These are phyloP conservation scores for Dioctria linearis DNA, from an alignment of 2,888 invertebrate species.

Conservation along the genomic window DNA sequence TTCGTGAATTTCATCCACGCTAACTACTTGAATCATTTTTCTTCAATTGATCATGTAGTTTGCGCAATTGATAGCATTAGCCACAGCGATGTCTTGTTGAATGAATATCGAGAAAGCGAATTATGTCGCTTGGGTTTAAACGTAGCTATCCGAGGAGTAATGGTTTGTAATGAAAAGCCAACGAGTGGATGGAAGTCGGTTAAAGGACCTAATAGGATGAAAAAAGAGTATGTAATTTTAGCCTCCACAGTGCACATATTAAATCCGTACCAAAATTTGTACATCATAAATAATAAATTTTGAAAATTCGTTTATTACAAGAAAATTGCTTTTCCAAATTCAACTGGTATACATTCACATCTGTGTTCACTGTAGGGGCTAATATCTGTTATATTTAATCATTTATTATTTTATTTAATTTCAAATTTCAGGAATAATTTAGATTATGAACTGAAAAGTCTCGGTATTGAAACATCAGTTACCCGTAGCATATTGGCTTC, in stretches of 20 bases:
- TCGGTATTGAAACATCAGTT: slow-evolving; percentile 12
- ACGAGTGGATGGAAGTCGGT: slow-evolving; percentile 84
- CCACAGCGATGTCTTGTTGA: slow-evolving; percentile 78
- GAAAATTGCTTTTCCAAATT: background rate
- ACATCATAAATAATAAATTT: too few species aligned
- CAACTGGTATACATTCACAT: too few species aligned
- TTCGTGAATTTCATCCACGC: slow-evolving; percentile 81
- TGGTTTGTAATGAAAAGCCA: slow-evolving; percentile 80
- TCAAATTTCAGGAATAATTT: slow-evolving; percentile 38
- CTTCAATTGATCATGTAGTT: slow-evolving; percentile 76
- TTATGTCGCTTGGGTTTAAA: slow-evolving; percentile 74
- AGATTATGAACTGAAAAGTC: slow-evolving; percentile 30
- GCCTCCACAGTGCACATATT: too few species aligned
- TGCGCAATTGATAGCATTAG: slow-evolving; percentile 79
- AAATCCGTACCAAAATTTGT: too few species aligned
- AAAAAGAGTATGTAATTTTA: background rate
- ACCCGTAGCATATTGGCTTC: slow-evolving; percentile 47
- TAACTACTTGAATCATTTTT: slow-evolving; percentile 83
- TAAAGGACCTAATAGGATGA: slow-evolving; percentile 69
- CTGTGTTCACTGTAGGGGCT: background rate
- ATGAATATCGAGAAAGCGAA: slow-evolving; percentile 75
- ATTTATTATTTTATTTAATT: background rate
- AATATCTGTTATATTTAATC: slow-evolving; percentile 2
- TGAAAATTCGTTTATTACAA: too few species aligned
- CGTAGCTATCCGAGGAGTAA: slow-evolving; percentile 78